A percentile compares a stretch with the other conserved stretches of the same genome.
These are phyloP conservation scores for Percopsis omiscomaycus DNA, from an alignment of 2,797 vertebrate species.

Conservation along the genomic window DNA sequence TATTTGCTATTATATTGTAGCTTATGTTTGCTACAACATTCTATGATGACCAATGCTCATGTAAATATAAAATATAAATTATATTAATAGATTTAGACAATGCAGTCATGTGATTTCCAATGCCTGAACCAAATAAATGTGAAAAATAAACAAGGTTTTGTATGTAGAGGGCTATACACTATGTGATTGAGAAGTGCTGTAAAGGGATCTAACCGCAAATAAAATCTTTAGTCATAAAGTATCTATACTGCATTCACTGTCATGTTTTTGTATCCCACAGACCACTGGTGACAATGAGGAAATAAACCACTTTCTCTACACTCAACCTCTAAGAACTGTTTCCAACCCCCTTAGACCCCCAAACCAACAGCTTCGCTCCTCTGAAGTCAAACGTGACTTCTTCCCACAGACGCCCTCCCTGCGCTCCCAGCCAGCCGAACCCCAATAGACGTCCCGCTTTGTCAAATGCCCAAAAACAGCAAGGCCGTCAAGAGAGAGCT, in stretches of 20 bases:
- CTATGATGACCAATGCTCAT: too few relatives aligned
- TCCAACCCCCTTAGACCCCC: conserved; percentile 20
- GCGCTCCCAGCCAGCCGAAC: neutral
- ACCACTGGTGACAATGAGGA: conserved; percentile 71
- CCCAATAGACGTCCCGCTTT: conserved; percentile 71
- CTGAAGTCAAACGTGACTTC: neutral
- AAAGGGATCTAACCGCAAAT: too few relatives aligned
- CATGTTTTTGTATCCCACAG: conserved; percentile 44
- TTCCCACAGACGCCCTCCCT: neutral
- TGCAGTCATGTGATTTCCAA: too few relatives aligned
- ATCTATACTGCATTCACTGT: neutral
- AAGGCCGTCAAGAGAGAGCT: conserved; percentile 94
- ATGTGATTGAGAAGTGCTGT: too few relatives aligned
- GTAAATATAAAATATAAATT: too few relatives aligned
- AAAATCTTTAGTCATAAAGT: too few relatives aligned
- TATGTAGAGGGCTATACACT: too few relatives aligned
- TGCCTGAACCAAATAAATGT: too few relatives aligned
- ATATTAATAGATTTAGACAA: too few relatives aligned
- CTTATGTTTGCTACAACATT: too few relatives aligned
- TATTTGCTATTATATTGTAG: too few relatives aligned
- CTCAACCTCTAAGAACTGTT: conserved; percentile 40
- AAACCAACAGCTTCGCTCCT: neutral
- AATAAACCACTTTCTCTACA: conserved; percentile 51
- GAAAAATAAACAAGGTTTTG: too few relatives aligned
- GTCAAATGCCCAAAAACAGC: conserved; percentile 98